phyloP scores from a whole-genome alignment of 2,113 vertebrate genomes.

The Rhipidura dahli region DNA sequence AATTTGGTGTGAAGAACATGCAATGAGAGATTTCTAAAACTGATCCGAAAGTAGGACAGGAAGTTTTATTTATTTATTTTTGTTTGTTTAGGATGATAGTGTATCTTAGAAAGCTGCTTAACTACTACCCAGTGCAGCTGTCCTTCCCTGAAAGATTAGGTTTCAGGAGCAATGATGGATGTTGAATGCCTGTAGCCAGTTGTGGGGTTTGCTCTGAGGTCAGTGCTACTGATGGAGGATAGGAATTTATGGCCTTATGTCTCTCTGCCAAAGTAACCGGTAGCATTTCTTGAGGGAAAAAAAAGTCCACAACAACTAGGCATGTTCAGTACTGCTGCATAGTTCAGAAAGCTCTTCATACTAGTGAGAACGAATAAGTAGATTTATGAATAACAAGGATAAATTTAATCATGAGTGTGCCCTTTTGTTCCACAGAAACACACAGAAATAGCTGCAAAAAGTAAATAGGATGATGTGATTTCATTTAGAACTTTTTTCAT shows the following conservation, averaged over 20 bases:
- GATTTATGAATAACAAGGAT: neutral
- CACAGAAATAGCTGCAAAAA: neutral
- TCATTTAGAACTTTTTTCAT: neutral
- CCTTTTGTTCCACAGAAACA: neutral
- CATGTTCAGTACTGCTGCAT: neutral
- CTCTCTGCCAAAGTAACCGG: conserved; percentile 29
- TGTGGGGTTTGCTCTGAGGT: conserved; percentile 81
- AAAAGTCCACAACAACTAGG: neutral
- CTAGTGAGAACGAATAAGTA: neutral
- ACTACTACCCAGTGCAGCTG: conserved; percentile 81
- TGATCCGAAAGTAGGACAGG: conserved; percentile 22
- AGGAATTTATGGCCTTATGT: conserved; percentile 76
- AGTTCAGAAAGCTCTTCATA: neutral
- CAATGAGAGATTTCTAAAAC: conserved; percentile 20
- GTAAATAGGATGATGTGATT: neutral
- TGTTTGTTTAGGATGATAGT: conserved; percentile 7
- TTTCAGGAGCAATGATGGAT: conserved; percentile 88
- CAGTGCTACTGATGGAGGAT: conserved; percentile 75
- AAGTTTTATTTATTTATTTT: conserved; percentile 50
- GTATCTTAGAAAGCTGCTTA: conserved; percentile 76
- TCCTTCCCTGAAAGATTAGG: conserved; percentile 83
- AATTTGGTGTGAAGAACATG: neutral
- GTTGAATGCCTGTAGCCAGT: conserved; percentile 87
- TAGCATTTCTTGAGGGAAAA: conserved; percentile 7
- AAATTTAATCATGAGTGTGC: neutral